phyloP scores from a whole-genome alignment of 2,888 invertebrate genomes.

The Agelastica alni region DNA sequence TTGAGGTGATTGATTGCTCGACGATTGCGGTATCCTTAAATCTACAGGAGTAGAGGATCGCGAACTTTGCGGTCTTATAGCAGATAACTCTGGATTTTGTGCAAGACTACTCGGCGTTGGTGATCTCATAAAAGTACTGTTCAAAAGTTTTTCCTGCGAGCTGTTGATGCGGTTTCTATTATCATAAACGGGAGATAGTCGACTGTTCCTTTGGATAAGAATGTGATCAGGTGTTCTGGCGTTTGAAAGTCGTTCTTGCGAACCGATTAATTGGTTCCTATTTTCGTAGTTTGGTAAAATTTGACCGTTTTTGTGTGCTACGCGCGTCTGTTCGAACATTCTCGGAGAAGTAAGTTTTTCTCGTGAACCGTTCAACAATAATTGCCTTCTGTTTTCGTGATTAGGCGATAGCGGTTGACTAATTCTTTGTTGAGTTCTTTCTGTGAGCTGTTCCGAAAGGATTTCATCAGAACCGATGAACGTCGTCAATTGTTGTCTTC shows the following conservation, averaged over 20 bases:
- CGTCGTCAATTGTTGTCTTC: not conserved
- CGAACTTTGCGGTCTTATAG: constrained; percentile 21
- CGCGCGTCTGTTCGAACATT: not conserved
- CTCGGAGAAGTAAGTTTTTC: not conserved
- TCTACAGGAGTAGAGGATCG: constrained; percentile 39
- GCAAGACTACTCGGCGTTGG: constrained; percentile 32
- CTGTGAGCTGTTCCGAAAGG: not conserved
- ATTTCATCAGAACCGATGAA: not conserved
- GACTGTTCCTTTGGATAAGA: constrained; percentile 18
- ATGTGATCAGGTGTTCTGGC: not conserved
- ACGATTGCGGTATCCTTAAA: constrained; percentile 29
- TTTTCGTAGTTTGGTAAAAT: constrained; percentile 3
- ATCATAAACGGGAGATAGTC: constrained; percentile 21
- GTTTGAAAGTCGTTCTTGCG: not conserved
- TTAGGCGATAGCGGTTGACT: not conserved
- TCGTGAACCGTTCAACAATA: not conserved
- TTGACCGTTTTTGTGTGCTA: not conserved
- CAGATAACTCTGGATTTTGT: constrained; percentile 27
- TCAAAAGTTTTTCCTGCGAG: constrained; percentile 38
- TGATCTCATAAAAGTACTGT: constrained; percentile 43
- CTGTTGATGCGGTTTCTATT: constrained; percentile 6
- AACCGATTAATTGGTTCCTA: not conserved
- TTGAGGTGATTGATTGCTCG: constrained; percentile 50
- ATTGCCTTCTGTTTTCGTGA: not conserved
- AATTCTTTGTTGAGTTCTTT: too few relatives aligned